Base-by-base conservation (phyloP, 2,113 vertebrate species). In the Oceanodroma tethys region DNA sequence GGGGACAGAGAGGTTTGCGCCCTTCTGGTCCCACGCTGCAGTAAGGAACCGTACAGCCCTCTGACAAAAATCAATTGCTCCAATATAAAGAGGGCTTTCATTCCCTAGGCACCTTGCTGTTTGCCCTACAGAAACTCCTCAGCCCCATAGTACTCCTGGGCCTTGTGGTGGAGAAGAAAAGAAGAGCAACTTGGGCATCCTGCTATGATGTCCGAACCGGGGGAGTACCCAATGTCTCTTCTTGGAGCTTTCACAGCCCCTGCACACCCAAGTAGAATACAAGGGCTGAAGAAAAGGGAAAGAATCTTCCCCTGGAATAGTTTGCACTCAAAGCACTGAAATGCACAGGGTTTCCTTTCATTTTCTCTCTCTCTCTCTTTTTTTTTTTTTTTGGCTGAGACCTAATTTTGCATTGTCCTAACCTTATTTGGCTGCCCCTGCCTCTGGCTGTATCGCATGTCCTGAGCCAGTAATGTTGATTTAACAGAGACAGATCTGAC, bases 401-500 rank as follows among this genome's bases (percentile, higher is more conserved):
- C 48, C 62, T 92, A 43, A 82, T 92, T 92, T 90, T 88, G n/a
- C 48, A 25, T 60, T 76, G 45, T 90, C 34, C 79, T 93, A 87
- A 86, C 50, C 47, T 88, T 63, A 78, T 88, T 85, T 90, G 50
- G 18, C 74, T 93, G 70, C 38, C 45, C 60, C 85, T 94, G 52
- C 70, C 86, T 85, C 92, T 94, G 90, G 74, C 70, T 76, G 73
- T 74, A 68, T 76, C 81, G 92, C 66, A 32, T 40, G 81, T 81
- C 76, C 58, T 40, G 50, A 82, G 62, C 34, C 83, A 80, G 86
- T 53, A 87, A 85, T 66, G 70, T 38, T 92, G 86, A 90, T 82
- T 85, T 89, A 79, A 79, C 81, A 84, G 59, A 91, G 71, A 55
- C 47, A 40, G 62, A 92, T 86, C 58, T 96, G 90, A 81, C 26